Evolutionary conservation across 53 echinoderm and acorn worm species (phyloP), one percentile per base, ranked within the genome.

Genomic region (Actinopyga echinites): DNA sequence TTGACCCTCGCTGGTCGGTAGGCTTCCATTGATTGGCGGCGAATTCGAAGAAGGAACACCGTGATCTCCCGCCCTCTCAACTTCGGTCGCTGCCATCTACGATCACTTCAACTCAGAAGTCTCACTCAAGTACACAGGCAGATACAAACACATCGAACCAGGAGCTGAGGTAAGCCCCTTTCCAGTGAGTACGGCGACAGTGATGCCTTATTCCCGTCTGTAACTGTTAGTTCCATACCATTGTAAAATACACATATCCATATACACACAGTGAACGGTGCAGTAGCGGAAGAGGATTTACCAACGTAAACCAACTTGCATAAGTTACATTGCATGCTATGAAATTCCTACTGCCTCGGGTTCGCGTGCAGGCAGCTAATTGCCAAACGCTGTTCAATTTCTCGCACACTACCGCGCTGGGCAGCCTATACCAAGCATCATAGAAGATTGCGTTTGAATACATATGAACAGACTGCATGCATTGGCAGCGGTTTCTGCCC

Each of bases 41-140:
- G 78, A 78, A 78, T 78, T 78, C 78, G 78, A 78, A 78, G 78
- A 78, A 40, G 71, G 71, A 19, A 26, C 71, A 71, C 71, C 71
- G 42, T 71, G 71, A 71, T 38, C 71, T 71, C 71, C 71, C 38
- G 71, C 71, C 71, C 71, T 71, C 71, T 71, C 42, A 71, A 71
- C 71, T 24, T 23, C 71, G 71, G 40, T 71, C n/a, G 71, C 71
- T 44, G 44, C 44, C 71, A 71, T 40, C 71, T 71, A 40, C 71
- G 22, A 22, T 49, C 15, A 17, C 49, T 49, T 49, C 49, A 49
- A 49, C 13, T 4, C 17, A 15, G 49, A 2, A 15, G 71, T 40
- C 40, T 71, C 71, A 71, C 71, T 25, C 22, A 26, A 40, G 13
- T 32, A 71, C 71, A 40, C n/a, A 71, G 40, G 2, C 22, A 21